Conservation (phyloP, 2,797 vertebrate genomes). For the Gymnoscopelus microlampas region DNA sequence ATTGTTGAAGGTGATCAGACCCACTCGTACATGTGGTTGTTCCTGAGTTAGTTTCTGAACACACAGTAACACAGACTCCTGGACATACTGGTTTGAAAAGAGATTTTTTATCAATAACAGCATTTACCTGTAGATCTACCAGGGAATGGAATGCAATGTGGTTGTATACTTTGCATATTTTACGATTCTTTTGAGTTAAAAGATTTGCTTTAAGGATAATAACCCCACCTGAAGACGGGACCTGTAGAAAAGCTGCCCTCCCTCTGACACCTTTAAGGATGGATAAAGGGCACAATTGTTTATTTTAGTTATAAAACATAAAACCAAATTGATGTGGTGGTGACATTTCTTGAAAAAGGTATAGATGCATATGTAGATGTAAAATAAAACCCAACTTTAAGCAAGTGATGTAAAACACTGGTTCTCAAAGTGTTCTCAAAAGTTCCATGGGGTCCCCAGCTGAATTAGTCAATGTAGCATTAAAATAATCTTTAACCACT, state of each 20-base stretch:
- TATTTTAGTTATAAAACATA: background rate
- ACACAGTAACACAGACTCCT: slow-evolving; percentile 75
- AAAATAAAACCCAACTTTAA: too few species aligned
- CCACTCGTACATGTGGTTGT: slow-evolving; percentile 66
- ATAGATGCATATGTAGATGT: too few species aligned
- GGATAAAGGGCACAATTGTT: slow-evolving; percentile 2
- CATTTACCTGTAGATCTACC: background rate
- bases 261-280: slow-evolving; percentile 56
- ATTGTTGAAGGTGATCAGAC: slow-evolving; percentile 79
- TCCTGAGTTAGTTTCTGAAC: slow-evolving; percentile 64
- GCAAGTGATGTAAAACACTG: too few species aligned
- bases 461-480: too few species aligned
- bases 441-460: too few species aligned
- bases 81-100: slow-evolving; percentile 69
- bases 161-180: background rate
- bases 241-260: slow-evolving; percentile 37
- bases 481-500: too few species aligned
- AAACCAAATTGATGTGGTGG: background rate
- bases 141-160: background rate
- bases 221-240: slow-evolving; percentile 72
- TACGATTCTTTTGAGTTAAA: background rate
- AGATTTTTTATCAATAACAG: background rate
- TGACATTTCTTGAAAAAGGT: too few species aligned
- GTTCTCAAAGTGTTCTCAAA: too few species aligned
- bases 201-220: background rate